Percentiles rank a stretch among this genome's conserved stretches.
Conservation (phyloP, 1,140 invertebrate species). For the Diorhabda sublineata region DNA sequence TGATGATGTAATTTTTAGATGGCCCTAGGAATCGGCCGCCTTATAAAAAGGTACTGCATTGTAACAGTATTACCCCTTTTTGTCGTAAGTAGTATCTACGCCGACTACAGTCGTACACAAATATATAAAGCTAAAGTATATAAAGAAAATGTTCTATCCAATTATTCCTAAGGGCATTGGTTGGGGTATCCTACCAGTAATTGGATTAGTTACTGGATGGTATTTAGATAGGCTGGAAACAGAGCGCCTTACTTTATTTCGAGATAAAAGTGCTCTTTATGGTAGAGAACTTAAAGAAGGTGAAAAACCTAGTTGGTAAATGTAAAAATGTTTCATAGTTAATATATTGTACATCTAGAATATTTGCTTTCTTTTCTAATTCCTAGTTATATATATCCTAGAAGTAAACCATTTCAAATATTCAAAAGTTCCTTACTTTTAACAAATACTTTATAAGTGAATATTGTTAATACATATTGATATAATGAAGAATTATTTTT, state of each 20-base stretch:
- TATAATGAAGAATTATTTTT: too few species aligned
- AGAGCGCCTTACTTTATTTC: slow-evolving; percentile 62
- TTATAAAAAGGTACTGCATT: slow-evolving; percentile 56
- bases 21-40: slow-evolving; percentile 38
- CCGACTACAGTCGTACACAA: slow-evolving; percentile 65
- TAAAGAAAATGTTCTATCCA: slow-evolving; percentile 47
- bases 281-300: slow-evolving; percentile 60
- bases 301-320: slow-evolving; percentile 68
- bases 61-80: slow-evolving; percentile 63
- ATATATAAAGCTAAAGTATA: slow-evolving; percentile 58
- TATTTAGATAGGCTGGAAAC: slow-evolving; percentile 65
- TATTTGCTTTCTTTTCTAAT: too few species aligned
- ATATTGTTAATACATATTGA: too few species aligned
- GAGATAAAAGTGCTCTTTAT: slow-evolving; percentile 74
- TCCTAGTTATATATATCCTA: too few species aligned
- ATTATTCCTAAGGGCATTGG: slow-evolving; percentile 42
- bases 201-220: slow-evolving; percentile 57
- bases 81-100: slow-evolving; percentile 55
- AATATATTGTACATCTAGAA: too few species aligned
- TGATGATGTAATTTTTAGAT: slow-evolving; percentile 36
- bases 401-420: too few species aligned
- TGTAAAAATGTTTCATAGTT: slow-evolving; percentile 24
- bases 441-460: too few species aligned
- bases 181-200: slow-evolving; percentile 50
- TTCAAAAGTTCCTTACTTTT: too few species aligned